Conservation (phyloP, 2,888 invertebrate genomes). For the Caenorhabditis becei region DNA sequence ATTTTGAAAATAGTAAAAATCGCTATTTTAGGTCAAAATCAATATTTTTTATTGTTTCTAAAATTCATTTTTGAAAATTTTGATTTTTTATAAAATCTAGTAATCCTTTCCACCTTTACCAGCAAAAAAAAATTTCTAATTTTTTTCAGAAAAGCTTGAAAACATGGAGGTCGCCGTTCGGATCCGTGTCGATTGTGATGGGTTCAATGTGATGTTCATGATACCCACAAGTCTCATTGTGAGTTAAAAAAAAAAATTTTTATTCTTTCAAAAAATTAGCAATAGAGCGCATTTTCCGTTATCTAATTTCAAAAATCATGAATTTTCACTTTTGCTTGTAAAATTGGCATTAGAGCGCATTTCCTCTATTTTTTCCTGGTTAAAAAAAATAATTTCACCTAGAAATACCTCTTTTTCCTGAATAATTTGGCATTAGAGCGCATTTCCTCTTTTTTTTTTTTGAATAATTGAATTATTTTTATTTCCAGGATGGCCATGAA, state of each 20-base stretch:
- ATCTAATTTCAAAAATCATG: too few species aligned
- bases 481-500: slow-evolving; percentile 3
- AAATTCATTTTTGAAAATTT: too few species aligned
- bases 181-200: slow-evolving; percentile 1
- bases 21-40: neutral
- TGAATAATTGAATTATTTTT: too few species aligned
- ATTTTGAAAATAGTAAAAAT: neutral
- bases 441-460: neutral
- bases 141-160: slow-evolving; percentile 6
- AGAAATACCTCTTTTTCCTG: neutral
- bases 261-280: neutral
- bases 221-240: slow-evolving; percentile 2
- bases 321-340: too few species aligned
- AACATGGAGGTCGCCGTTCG: slow-evolving; percentile 14
- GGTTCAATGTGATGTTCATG: slow-evolving; percentile 12
- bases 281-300: too few species aligned
- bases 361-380: neutral
- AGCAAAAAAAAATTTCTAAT: neutral
- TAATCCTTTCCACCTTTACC: neutral
- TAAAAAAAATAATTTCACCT: neutral
- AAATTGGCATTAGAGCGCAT: too few species aligned
- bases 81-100: too few species aligned
- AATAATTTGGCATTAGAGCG: neutral
- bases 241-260: neutral
- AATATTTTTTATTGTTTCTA: too few species aligned